Base-by-base conservation (phyloP, 2,888 invertebrate species). In the Capitulum mitella region DNA sequence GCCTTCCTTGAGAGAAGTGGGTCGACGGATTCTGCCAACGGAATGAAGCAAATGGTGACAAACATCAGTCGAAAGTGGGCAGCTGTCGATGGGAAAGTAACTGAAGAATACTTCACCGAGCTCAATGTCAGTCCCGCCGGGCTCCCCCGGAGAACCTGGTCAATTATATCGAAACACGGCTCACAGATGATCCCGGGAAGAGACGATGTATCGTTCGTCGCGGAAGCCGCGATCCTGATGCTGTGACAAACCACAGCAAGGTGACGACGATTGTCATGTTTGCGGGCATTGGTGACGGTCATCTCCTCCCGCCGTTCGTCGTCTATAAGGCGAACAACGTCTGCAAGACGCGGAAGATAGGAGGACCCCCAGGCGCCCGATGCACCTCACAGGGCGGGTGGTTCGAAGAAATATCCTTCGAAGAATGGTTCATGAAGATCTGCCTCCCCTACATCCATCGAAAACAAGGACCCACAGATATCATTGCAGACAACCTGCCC, bases 401-500 rank as follows among this genome's bases (percentile, higher is more conserved):
- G 51, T 51, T 51, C 22, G 51, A 51, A 19, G 19, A 51, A 51
- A 51, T 22, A 22, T 51, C 51, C 12, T 51, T 51, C 22, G 51
- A 51, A 51, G 51, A 51, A 19, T 51, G 51, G 51, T 51, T 51
- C 51, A 51, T 51, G 51, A 51, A 51, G 19, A 51, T 58, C n/a
- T 58, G 58, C 58, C 58, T n/a, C n/a, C 58, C 58, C 5, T 58
- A 58, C 19, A 26, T 58, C 3, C 58, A n/a, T 58, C 58, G 58
- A 58, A 58, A 19, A n/a, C n/a, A 10, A 58, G 58, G 58, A n/a
- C 58, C 58, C 26, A 58, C 26, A 58, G 26, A 3, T 58, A 58
- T 58, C 58, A 58, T 58, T n/a, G 58, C n/a, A 58, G 58, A 58
- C 58, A n/a, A 58, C 58, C n/a, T 58, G 58, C n/a, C 58, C n/a